Conservation (phyloP, 2,113 vertebrate genomes). For the Gymnarchus niloticus region DNA sequence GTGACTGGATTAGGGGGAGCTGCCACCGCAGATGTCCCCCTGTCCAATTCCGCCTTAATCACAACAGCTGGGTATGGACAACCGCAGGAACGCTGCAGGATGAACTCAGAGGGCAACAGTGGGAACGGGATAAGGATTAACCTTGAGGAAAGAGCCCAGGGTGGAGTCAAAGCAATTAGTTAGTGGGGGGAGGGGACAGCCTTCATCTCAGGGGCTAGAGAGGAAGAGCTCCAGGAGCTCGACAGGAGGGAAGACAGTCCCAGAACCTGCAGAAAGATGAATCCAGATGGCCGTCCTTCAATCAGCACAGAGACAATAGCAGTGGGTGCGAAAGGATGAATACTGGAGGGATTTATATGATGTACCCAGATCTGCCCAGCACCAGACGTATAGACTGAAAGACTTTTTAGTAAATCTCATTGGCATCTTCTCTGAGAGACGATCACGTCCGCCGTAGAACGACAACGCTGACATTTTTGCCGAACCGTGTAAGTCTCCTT, state of each 20-base stretch:
- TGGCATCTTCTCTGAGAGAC: background rate
- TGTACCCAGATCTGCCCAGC: background rate
- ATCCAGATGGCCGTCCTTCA: background rate
- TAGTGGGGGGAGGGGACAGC: background rate
- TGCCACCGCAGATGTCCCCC: background rate
- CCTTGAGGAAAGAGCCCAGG: background rate
- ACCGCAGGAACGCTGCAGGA: background rate
- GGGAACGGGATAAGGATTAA: background rate
- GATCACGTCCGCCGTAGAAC: background rate
- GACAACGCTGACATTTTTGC: background rate
- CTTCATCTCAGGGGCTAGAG: background rate
- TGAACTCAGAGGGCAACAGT: background rate
- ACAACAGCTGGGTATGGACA: background rate
- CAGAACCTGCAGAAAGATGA: too few species aligned
- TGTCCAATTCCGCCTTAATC: background rate
- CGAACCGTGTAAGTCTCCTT: background rate
- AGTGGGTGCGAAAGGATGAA: background rate
- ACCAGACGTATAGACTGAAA: background rate
- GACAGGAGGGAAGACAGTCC: background rate
- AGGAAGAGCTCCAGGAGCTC: background rate
- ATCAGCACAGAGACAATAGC: background rate
- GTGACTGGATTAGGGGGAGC: background rate
- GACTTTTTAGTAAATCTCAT: background rate
- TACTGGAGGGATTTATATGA: background rate
- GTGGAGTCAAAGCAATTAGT: background rate